phyloP scores from a whole-genome alignment of 2,113 vertebrate genomes.

The Falcunculus frontatus region DNA sequence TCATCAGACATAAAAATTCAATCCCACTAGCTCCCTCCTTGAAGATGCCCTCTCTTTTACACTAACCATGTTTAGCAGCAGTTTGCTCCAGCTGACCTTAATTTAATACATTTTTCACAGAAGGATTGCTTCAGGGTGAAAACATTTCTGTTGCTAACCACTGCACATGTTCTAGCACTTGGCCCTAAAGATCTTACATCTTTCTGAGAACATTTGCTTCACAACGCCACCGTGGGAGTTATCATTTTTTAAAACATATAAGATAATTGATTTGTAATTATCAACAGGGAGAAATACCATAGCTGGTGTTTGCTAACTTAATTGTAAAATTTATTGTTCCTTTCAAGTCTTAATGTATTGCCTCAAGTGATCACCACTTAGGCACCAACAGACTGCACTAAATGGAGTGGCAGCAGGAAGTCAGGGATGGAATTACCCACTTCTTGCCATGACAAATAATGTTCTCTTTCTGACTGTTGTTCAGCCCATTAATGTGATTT shows the following conservation, averaged over 20 bases:
- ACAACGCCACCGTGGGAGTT: neutral
- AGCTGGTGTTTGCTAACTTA: slow-evolving; percentile 62
- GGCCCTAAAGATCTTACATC: neutral
- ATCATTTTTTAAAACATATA: slow-evolving; percentile 44
- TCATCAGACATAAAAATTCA: slow-evolving; percentile 37
- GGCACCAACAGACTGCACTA: slow-evolving; percentile 42
- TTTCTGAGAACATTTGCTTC: neutral
- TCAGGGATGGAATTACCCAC: neutral
- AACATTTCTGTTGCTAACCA: slow-evolving; percentile 32
- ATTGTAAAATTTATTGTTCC: slow-evolving; percentile 71
- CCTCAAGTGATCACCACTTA: slow-evolving; percentile 58
- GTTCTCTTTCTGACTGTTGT: neutral
- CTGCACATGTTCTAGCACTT: neutral
- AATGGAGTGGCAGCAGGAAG: slow-evolving; percentile 61
- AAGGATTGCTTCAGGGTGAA: slow-evolving; percentile 44
- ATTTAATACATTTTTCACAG: slow-evolving; percentile 53
- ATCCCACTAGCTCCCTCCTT: neutral
- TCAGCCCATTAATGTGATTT: neutral
- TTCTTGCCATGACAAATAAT: neutral
- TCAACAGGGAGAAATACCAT: slow-evolving; percentile 44
- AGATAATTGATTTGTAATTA: slow-evolving; percentile 74
- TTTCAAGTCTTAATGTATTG: slow-evolving; percentile 62
- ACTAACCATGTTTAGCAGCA: slow-evolving; percentile 29
- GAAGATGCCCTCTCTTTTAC: slow-evolving; percentile 17
- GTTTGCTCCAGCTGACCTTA: slow-evolving; percentile 58